phyloP scores from a whole-genome alignment of 1,140 invertebrate genomes.

The Capitella teleta region DNA sequence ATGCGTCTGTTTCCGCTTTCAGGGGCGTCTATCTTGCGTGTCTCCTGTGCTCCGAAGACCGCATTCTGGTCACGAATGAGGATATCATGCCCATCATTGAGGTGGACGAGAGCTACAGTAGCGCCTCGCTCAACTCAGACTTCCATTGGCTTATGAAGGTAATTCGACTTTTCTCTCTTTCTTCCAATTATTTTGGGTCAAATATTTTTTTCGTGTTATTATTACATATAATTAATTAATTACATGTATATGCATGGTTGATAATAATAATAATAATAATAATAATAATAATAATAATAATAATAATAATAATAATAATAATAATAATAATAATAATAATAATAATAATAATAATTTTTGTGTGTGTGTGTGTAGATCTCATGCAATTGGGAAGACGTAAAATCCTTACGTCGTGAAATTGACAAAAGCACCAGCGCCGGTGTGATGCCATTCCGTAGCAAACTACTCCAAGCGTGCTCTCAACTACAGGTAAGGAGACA shows the following conservation, averaged over 20 bases:
- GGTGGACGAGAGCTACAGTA: constrained; percentile 88
- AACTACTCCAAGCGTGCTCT: constrained; percentile 75
- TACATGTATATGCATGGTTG: no score
- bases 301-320: no score
- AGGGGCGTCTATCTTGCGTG: constrained; percentile 87
- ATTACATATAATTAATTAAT: no score
- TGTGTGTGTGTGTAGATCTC: constrained; percentile 51
- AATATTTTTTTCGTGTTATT: no score
- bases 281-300: no score
- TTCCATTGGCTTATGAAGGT: constrained; percentile 98
- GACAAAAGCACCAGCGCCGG: constrained; percentile 82
- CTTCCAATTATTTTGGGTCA: no score
- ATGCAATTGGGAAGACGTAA: constrained; percentile 91
- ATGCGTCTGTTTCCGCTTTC: constrained; percentile 32
- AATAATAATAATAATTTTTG: neutral
- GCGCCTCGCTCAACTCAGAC: constrained; percentile 70
- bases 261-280: no score
- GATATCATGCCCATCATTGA: constrained; percentile 92
- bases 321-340: neutral
- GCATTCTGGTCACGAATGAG: constrained; percentile 87
- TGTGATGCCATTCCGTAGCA: constrained; percentile 76
- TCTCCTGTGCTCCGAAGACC: constrained; percentile 85
- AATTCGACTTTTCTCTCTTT: no score
- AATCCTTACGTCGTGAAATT: constrained; percentile 76
- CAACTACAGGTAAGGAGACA: constrained; percentile 74